Conservation (phyloP, 2,797 vertebrate genomes). For the Cyprinodon diabolis region DNA sequence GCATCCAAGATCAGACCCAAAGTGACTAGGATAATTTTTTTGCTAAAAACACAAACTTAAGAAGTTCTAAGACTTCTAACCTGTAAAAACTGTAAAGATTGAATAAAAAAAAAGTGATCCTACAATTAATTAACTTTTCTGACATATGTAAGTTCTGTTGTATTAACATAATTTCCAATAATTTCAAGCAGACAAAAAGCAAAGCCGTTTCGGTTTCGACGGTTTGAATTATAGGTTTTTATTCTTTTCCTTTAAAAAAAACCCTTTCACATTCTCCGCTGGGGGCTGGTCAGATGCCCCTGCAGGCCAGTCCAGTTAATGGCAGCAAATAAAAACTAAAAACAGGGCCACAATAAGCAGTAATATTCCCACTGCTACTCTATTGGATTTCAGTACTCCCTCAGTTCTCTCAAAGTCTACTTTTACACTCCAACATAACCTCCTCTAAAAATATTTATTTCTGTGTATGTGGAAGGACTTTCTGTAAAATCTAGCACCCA, state of each 20-base stretch:
- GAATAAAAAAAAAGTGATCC: not conserved
- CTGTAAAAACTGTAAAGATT: not conserved
- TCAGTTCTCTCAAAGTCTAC: not conserved
- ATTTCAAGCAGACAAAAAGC: not conserved
- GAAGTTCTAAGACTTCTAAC: not conserved
- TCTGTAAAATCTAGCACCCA: not conserved
- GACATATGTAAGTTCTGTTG: not conserved
- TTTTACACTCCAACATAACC: not conserved
- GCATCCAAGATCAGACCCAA: too few species aligned
- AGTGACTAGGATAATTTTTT: too few species aligned
- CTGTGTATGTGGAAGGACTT: not conserved
- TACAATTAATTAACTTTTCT: not conserved
- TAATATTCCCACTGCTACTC: not conserved
- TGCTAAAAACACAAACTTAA: not conserved
- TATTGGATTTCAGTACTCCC: not conserved
- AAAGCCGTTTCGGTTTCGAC: not conserved
- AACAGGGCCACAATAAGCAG: not conserved
- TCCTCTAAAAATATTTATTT: not conserved
- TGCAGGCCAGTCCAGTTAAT: not conserved
- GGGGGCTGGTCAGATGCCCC: slow-evolving; percentile 1
- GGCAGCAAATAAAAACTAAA: not conserved
- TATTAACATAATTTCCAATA: not conserved
- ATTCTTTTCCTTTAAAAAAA: not conserved
- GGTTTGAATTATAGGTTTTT: not conserved
- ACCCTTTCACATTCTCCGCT: slow-evolving; percentile 1